These are phyloP conservation scores for Orussus abietinus DNA, from an alignment of 1,140 invertebrate species.

Conservation along the genomic window DNA sequence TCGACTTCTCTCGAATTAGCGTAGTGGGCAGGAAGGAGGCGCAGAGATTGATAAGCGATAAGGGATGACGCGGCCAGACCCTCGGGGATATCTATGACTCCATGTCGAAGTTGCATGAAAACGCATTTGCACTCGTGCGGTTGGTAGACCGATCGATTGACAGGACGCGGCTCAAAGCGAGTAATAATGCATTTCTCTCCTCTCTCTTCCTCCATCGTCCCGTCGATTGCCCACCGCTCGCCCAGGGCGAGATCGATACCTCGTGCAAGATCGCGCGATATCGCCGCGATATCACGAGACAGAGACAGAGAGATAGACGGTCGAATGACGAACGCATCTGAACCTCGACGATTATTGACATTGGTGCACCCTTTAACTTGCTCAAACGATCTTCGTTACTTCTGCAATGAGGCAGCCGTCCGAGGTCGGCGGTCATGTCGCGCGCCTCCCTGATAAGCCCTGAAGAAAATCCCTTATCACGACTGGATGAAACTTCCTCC, in stretches of 20 bases:
- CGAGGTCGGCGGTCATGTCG: constrained; percentile 15
- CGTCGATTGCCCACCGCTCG: constrained; percentile 3
- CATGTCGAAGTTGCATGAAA: too few relatives aligned
- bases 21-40: too few relatives aligned
- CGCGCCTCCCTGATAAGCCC: too few relatives aligned
- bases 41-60: too few relatives aligned
- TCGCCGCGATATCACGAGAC: constrained; percentile 1
- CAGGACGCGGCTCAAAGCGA: too few relatives aligned
- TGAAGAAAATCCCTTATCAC: too few relatives aligned
- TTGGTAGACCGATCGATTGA: too few relatives aligned
- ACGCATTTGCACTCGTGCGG: too few relatives aligned
- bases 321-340: not conserved
- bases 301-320: not conserved
- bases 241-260: constrained; percentile 1
- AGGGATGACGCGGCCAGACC: too few relatives aligned
- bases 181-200: constrained; percentile 16
- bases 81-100: too few relatives aligned
- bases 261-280: constrained; percentile 13
- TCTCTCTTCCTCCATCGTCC: constrained; percentile 1
- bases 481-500: too few relatives aligned
- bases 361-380: constrained; percentile 35
- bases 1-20: too few relatives aligned
- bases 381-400: constrained; percentile 29
- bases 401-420: constrained; percentile 26
- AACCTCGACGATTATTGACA: constrained; percentile 29